Evolutionary conservation across 1,140 invertebrate genomes (phyloP).

Genomic region (Marisa cornuarietis): DNA sequence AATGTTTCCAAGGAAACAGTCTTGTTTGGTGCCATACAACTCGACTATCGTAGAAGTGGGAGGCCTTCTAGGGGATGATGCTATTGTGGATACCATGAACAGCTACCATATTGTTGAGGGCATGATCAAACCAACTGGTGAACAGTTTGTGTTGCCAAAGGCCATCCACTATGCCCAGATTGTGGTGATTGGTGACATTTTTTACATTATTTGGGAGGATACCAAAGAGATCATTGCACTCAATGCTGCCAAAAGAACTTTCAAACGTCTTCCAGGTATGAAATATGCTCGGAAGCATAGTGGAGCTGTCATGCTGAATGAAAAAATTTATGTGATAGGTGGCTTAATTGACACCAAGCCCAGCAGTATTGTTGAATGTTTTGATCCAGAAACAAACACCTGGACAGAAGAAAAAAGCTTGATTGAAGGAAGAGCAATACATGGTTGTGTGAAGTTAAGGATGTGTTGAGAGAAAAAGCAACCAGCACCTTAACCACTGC

Average conservation of each 20-base stretch:
- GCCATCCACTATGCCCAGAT: conserved; percentile 60
- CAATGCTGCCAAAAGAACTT: conserved; percentile 60
- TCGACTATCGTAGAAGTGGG: conserved; percentile 61
- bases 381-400: conserved; percentile 79
- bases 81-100: conserved; percentile 59
- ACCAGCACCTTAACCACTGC: background rate
- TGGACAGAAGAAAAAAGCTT: conserved; percentile 72
- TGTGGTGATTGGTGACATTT: conserved; percentile 55
- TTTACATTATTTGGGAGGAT: conserved; percentile 66
- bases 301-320: conserved; percentile 82
- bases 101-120: conserved; percentile 52
- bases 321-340: conserved; percentile 83
- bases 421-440: conserved; percentile 50
- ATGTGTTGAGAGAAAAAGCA: conserved; percentile 37
- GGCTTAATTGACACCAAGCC: conserved; percentile 71
- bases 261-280: conserved; percentile 54
- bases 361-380: conserved; percentile 78
- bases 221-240: conserved; percentile 61
- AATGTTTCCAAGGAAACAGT: conserved; percentile 56
- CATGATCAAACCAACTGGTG: conserved; percentile 51
- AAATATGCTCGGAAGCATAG: conserved; percentile 51
- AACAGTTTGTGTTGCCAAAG: conserved; percentile 61
- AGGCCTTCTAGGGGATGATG: conserved; percentile 53
- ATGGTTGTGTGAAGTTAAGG: conserved; percentile 58
- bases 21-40: conserved; percentile 54